phyloP scores from a whole-genome alignment of 2,888 invertebrate genomes.

The Penaeus monodon region DNA sequence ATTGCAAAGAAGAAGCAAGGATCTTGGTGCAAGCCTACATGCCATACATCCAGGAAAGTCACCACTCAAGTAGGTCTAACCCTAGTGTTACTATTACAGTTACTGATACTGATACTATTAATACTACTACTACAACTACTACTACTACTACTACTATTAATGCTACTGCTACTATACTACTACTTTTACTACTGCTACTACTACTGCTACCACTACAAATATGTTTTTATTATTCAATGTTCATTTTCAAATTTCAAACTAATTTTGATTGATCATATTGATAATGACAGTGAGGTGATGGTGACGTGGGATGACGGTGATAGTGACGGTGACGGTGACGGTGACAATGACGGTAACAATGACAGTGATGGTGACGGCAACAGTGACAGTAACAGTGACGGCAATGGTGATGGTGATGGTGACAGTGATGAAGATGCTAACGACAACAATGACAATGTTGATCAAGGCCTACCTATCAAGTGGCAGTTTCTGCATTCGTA shows the following conservation, averaged over 20 bases:
- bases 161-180: conserved; percentile 15
- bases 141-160: conserved; percentile 32
- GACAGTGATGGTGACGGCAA: not conserved
- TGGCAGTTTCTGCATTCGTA: conserved; percentile 85
- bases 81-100: not conserved
- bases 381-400: not conserved
- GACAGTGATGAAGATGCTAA: not conserved
- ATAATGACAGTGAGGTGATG: not conserved
- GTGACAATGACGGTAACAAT: not conserved
- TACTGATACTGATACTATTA: not conserved
- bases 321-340: not conserved
- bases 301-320: not conserved
- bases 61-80: no score
- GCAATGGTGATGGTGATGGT: not conserved
- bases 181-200: conserved; percentile 3
- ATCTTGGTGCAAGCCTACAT: no score
- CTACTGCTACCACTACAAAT: not conserved
- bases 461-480: conserved; percentile 69
- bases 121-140: conserved; percentile 28
- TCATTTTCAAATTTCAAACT: no score
- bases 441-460: not conserved
- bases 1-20: no score
- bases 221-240: no score
- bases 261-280: no score
- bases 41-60: no score